These are phyloP conservation scores for Hippasteria phrygiana DNA, from an alignment of 53 echinoderm and acorn worm genomes.

Conservation along the genomic window DNA sequence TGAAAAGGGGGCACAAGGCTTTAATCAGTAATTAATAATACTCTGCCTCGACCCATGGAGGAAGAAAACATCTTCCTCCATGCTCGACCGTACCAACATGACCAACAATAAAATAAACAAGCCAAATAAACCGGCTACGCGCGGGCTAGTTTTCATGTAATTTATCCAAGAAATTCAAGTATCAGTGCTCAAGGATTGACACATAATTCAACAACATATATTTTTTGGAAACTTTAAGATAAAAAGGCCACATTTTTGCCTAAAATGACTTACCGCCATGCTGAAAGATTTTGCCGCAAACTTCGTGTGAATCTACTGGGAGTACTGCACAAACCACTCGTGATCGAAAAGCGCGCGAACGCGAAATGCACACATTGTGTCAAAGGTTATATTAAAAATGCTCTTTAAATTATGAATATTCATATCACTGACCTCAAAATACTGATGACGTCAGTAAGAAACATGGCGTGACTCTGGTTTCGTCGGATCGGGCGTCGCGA, in stretches of 20 bases:
- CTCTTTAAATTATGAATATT: constrained; percentile 28
- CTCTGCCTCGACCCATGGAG: no score
- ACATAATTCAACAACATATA: neutral
- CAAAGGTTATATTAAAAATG: constrained; percentile 48
- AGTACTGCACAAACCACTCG: constrained; percentile 56
- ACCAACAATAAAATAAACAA: neutral
- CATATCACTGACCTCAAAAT: neutral
- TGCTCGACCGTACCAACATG: no score
- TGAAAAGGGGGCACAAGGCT: no score
- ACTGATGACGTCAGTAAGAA: constrained; percentile 31
- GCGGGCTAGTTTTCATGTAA: neutral
- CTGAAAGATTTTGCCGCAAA: constrained; percentile 33
- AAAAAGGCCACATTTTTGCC: neutral
- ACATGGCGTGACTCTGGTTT: constrained; percentile 40
- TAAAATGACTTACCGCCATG: constrained; percentile 74
- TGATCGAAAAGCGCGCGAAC: constrained; percentile 93
- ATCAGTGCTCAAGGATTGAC: neutral
- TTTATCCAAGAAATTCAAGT: neutral
- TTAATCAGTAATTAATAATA: no score
- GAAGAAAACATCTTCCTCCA: no score
- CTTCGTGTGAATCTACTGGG: neutral
- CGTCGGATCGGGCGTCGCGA: neutral
- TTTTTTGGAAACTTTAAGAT: neutral
- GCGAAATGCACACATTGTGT: neutral
- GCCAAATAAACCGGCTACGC: no score